Percentiles rank a stretch among this genome's conserved stretches.
Conservation (phyloP, 2,797 vertebrate genomes). For the Corythornis leucogaster region DNA sequence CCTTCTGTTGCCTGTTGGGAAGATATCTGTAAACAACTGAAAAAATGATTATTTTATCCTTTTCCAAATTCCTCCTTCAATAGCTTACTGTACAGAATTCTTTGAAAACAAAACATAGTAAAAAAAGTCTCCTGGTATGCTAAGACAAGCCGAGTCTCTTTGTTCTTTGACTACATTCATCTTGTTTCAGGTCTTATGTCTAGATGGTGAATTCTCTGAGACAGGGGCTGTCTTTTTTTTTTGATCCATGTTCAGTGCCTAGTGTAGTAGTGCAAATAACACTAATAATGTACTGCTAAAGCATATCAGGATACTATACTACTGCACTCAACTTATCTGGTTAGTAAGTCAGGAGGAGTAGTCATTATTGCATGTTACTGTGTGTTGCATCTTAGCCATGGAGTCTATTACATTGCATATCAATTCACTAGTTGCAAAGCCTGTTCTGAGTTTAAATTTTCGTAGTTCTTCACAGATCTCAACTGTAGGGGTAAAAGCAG, state of each 20-base stretch:
- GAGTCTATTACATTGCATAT: not conserved
- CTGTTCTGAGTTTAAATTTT: not conserved
- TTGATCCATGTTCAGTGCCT: not conserved
- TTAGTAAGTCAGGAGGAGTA: not conserved
- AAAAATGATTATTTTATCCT: conserved; percentile 24
- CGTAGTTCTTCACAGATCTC: not conserved
- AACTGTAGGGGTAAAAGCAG: not conserved
- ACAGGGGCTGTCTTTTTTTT: not conserved
- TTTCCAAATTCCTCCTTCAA: conserved; percentile 3
- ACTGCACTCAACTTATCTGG: not conserved
- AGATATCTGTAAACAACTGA: conserved; percentile 11
- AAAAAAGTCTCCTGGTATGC: not conserved
- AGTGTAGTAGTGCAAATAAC: conserved; percentile 14
- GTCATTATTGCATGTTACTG: not conserved
- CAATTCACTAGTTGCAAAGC: not conserved
- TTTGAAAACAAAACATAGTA: conserved; percentile 14
- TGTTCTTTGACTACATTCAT: not conserved
- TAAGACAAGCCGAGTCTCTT: not conserved
- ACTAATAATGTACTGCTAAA: not conserved
- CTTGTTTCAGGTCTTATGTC: conserved; percentile 20
- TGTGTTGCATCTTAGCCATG: not conserved
- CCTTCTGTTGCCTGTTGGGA: not conserved
- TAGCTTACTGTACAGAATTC: not conserved
- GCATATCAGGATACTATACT: not conserved
- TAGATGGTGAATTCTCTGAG: not conserved